phyloP scores from a whole-genome alignment of 2,113 vertebrate genomes.

The Coregonus clupeaformis region DNA sequence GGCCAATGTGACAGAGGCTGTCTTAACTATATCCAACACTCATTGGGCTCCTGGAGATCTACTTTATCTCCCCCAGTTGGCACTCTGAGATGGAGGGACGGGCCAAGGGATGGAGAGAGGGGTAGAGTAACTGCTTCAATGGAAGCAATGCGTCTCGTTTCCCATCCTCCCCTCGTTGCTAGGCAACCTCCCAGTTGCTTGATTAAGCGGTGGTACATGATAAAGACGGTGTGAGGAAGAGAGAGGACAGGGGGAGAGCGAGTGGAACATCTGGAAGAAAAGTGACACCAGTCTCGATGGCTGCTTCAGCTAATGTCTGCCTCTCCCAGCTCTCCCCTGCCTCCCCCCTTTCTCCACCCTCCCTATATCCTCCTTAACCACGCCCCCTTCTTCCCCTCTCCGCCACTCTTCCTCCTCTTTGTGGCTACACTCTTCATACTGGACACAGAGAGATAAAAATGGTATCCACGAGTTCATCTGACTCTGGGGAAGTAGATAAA shows the following conservation, averaged over 20 bases:
- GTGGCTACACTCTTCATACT: not conserved
- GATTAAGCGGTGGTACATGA: slow-evolving; percentile 33
- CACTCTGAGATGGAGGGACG: not conserved
- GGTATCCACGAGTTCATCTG: no score
- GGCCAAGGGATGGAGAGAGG: not conserved
- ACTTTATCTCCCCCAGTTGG: slow-evolving; percentile 15
- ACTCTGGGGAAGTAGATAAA: no score
- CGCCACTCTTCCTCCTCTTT: not conserved
- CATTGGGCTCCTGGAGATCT: slow-evolving; percentile 16
- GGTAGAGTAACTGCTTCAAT: not conserved
- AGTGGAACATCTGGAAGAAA: slow-evolving; percentile 24
- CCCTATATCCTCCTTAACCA: not conserved
- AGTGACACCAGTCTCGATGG: slow-evolving; percentile 13
- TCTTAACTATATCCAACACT: slow-evolving; percentile 13
- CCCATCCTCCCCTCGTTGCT: not conserved
- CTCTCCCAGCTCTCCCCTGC: slow-evolving; percentile 2
- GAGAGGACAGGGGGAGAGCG: not conserved
- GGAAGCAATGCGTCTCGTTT: not conserved
- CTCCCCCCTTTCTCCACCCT: not conserved
- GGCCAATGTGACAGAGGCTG: slow-evolving; percentile 37
- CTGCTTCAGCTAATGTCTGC: slow-evolving; percentile 9
- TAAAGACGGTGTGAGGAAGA: slow-evolving; percentile 12
- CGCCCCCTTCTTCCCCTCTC: not conserved
- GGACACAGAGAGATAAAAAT: not conserved
- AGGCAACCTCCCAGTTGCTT: slow-evolving; percentile 16